Conservation (phyloP, 2,797 vertebrate species). For the Tarsius wallacei region DNA sequence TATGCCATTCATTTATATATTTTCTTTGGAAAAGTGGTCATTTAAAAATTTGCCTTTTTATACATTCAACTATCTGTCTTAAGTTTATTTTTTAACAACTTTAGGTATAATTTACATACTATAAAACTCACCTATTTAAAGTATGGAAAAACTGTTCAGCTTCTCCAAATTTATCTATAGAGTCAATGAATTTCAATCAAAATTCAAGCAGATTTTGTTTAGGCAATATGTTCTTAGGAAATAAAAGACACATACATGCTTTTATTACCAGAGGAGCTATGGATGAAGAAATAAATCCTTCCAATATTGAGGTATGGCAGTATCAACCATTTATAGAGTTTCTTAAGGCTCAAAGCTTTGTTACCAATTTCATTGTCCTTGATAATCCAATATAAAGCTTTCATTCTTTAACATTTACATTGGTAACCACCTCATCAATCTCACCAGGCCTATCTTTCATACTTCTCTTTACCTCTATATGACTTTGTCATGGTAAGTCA, state of each 20-base stretch:
- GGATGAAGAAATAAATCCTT: neutral
- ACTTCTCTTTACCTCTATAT: neutral
- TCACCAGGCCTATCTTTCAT: neutral
- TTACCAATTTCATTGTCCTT: neutral
- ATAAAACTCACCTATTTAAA: neutral
- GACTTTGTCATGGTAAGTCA: neutral
- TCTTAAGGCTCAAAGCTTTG: neutral
- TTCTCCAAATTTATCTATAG: neutral
- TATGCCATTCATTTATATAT: neutral
- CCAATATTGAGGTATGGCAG: neutral
- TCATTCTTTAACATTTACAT: neutral
- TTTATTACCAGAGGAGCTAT: neutral
- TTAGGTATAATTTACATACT: neutral
- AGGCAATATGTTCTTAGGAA: neutral
- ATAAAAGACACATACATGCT: neutral
- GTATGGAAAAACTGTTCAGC: neutral
- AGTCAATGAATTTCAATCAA: neutral
- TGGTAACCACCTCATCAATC: neutral
- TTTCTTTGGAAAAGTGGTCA: neutral
- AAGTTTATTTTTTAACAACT: neutral
- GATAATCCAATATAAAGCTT: neutral
- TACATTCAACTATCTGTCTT: neutral
- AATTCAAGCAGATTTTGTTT: neutral
- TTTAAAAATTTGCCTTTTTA: neutral
- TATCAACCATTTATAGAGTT: neutral